Conservation (phyloP, 2,797 vertebrate species). For the Sandelia bainsii region DNA sequence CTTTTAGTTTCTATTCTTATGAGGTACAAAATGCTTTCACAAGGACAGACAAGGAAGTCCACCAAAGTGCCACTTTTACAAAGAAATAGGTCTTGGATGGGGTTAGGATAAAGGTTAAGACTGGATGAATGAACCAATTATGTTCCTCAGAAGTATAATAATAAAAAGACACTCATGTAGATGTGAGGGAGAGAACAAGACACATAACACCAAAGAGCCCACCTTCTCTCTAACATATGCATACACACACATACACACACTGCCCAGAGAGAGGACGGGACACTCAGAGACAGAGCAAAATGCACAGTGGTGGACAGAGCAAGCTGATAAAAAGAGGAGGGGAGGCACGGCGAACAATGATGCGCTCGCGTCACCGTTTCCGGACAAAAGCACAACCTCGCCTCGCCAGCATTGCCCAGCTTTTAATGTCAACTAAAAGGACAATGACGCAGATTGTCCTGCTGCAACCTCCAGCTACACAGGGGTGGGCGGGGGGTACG, state of each 20-base stretch:
- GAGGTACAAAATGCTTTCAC: constrained; percentile 35
- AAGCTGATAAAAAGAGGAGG: constrained; percentile 30
- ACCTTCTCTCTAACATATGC: constrained; percentile 2
- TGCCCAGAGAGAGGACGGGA: constrained; percentile 20
- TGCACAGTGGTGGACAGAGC: constrained; percentile 21
- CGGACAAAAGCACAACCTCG: constrained; percentile 55
- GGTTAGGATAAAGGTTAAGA: neutral
- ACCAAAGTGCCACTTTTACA: constrained; percentile 9
- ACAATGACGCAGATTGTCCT: constrained; percentile 49
- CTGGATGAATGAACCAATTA: neutral
- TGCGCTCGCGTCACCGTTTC: constrained; percentile 18
- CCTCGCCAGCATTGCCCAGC: constrained; percentile 18
- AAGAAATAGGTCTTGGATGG: neutral
- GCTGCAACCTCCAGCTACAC: constrained; percentile 35
- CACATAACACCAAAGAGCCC: constrained; percentile 38
- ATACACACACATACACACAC: constrained; percentile 15
- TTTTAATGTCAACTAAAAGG: constrained; percentile 68
- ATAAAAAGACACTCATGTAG: neutral
- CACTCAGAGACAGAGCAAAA: neutral
- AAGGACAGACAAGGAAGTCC: constrained; percentile 13
- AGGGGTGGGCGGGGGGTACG: neutral
- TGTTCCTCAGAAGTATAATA: constrained; percentile 3
- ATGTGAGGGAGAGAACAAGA: constrained; percentile 30
- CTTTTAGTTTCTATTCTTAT: constrained; percentile 24
- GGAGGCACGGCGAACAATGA: constrained; percentile 12